Evolutionary conservation across 2,888 invertebrate species (phyloP).

Genomic region (Cosmia trapezina): DNA sequence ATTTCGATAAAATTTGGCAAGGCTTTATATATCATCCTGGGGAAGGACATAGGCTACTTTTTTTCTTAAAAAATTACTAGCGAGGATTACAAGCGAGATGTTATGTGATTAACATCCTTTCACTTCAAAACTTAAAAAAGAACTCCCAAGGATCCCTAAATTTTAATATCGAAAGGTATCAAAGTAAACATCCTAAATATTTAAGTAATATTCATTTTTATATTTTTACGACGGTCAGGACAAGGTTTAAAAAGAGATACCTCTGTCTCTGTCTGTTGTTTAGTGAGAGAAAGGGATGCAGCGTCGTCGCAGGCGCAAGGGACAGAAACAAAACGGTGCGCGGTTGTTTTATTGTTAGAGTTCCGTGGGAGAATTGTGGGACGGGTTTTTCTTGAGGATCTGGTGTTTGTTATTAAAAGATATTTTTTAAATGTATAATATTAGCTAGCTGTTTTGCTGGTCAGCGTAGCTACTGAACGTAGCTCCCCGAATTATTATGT

Average conservation of each 20-base stretch:
- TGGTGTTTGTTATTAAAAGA: background rate
- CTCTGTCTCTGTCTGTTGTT: constrained; percentile 19
- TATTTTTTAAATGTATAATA: background rate
- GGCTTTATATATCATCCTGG: no score
- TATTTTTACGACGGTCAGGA: constrained; percentile 66
- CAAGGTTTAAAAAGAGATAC: constrained; percentile 55
- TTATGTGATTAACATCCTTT: no score
- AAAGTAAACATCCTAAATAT: constrained; percentile 81
- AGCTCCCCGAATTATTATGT: no score
- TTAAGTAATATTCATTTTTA: constrained; percentile 68
- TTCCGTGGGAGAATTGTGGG: constrained; percentile 29
- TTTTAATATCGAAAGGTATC: constrained; percentile 68
- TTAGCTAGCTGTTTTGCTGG: background rate
- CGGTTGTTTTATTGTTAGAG: constrained; percentile 71
- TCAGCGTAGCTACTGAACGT: no score
- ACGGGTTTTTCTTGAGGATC: constrained; percentile 17
- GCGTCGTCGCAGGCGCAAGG: constrained; percentile 68
- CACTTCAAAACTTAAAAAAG: constrained; percentile 4
- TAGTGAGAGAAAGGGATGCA: constrained; percentile 23
- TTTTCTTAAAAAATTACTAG: no score
- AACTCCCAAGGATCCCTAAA: constrained; percentile 61
- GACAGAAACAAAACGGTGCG: constrained; percentile 79
- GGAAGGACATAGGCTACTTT: no score
- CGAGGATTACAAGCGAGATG: no score
- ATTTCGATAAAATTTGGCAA: no score